Percentiles rank a stretch among this genome's conserved stretches.
Evolutionary conservation across 2,888 invertebrate species (phyloP).

Genomic region (Prenolepis imparis): DNA sequence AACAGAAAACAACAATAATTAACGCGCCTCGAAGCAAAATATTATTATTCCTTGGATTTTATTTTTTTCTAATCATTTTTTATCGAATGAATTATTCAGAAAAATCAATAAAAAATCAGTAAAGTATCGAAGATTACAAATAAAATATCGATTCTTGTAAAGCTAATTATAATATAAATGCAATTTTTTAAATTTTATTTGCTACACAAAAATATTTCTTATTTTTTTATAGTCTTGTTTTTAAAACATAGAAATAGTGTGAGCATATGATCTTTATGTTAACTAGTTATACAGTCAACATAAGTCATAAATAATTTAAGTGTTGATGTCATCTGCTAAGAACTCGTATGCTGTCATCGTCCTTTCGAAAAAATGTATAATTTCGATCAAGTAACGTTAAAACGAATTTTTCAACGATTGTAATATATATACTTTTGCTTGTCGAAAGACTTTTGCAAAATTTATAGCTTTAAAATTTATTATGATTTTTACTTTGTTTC

Average conservation of each 20-base stretch:
- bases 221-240: neutral
- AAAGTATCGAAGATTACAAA: neutral
- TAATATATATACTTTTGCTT: slow-evolving; percentile 11
- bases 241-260: neutral
- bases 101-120: neutral
- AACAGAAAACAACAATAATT: neutral
- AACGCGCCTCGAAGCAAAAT: neutral
- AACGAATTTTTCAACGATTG: slow-evolving; percentile 44
- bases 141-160: neutral
- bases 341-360: slow-evolving; percentile 41
- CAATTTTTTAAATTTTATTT: neutral
- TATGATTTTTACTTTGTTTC: neutral
- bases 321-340: slow-evolving; percentile 42
- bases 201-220: neutral
- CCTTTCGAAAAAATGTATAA: slow-evolving; percentile 27
- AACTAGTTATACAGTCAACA: slow-evolving; percentile 8
- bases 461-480: neutral
- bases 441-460: neutral
- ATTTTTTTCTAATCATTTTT: neutral
- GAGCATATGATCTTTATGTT: neutral
- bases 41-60: neutral
- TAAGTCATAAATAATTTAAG: slow-evolving; percentile 40
- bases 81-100: neutral
- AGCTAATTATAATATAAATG: neutral
- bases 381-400: slow-evolving; percentile 10